Percentiles rank a stretch among this genome's conserved stretches.
Evolutionary conservation across 2,113 vertebrate genomes (phyloP).

Genomic region (Dipodomys stephensi): DNA sequence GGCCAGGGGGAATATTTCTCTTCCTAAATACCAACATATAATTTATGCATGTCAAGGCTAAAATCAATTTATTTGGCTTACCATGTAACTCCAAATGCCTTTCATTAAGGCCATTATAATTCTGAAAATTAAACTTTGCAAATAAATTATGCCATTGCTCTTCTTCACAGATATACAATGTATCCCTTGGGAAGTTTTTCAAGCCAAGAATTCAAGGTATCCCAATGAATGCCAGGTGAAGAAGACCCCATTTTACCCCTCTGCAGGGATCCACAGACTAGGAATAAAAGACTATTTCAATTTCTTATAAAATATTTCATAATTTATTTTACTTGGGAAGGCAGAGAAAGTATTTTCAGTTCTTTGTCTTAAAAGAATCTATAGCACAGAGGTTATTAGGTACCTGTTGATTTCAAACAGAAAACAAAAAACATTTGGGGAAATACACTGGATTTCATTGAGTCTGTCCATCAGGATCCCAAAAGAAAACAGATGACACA

Average conservation of each 20-base stretch:
- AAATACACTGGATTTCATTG: not conserved
- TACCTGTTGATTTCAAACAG: not conserved
- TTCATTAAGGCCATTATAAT: conserved; percentile 68
- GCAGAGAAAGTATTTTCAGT: not conserved
- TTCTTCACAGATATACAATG: not conserved
- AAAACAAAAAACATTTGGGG: not conserved
- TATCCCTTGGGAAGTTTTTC: not conserved
- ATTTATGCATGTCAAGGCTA: conserved; percentile 44
- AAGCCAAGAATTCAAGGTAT: not conserved
- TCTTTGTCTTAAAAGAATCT: conserved; percentile 14
- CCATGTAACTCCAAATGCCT: conserved; percentile 46
- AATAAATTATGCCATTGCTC: conserved; percentile 62
- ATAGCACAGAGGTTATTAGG: not conserved
- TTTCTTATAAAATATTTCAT: conserved; percentile 39
- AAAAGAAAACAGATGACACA: not conserved
- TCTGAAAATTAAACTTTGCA: conserved; percentile 65
- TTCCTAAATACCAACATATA: conserved; percentile 61
- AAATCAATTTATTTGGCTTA: conserved; percentile 71
- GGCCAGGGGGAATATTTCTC: conserved; percentile 60
- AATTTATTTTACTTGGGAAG: conserved; percentile 32
- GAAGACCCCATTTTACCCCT: not conserved
- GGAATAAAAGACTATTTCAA: not conserved
- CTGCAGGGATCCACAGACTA: conserved; percentile 13
- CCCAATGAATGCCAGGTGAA: not conserved
- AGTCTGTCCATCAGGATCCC: not conserved